Evolutionary conservation across 2,888 invertebrate species (phyloP).

Genomic region (Drosophila emarginata): DNA sequence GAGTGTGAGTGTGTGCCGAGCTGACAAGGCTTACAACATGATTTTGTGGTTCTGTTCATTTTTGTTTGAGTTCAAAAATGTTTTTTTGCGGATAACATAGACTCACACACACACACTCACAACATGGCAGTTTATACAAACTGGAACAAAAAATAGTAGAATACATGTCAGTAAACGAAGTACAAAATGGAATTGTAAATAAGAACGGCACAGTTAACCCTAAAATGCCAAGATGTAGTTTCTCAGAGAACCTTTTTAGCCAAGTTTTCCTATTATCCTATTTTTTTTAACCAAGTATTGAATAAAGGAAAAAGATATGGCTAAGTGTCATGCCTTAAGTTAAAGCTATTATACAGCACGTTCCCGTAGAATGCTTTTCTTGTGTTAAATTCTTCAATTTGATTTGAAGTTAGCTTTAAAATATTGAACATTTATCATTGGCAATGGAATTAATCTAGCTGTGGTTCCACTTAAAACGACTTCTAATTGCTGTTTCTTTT

Average conservation of each 20-base stretch:
- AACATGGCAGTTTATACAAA: conserved; percentile 20
- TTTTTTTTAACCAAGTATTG: too few relatives aligned
- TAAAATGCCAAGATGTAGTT: background rate
- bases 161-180: conserved; percentile 14
- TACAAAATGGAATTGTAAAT: conserved; percentile 11
- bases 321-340: background rate
- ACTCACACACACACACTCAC: conserved; percentile 34
- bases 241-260: background rate
- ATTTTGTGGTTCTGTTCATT: conserved; percentile 61
- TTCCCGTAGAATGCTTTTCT: too few relatives aligned
- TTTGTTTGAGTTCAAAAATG: conserved; percentile 48
- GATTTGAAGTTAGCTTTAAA: too few relatives aligned
- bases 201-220: conserved; percentile 25
- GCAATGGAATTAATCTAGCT: too few relatives aligned
- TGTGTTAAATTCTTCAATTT: too few relatives aligned
- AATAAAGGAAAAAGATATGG: too few relatives aligned
- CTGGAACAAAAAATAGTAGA: conserved; percentile 17
- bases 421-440: too few relatives aligned
- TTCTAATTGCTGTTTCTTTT: too few relatives aligned
- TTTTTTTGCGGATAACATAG: conserved; percentile 37
- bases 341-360: too few relatives aligned
- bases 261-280: background rate
- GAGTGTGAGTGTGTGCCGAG: conserved; percentile 13
- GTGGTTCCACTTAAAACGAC: too few relatives aligned
- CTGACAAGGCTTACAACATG: conserved; percentile 72